Evolutionary conservation across 2,113 vertebrate species (phyloP), one percentile per base, ranked within the genome.

Genomic region (Potamarius usumacintae): DNA sequence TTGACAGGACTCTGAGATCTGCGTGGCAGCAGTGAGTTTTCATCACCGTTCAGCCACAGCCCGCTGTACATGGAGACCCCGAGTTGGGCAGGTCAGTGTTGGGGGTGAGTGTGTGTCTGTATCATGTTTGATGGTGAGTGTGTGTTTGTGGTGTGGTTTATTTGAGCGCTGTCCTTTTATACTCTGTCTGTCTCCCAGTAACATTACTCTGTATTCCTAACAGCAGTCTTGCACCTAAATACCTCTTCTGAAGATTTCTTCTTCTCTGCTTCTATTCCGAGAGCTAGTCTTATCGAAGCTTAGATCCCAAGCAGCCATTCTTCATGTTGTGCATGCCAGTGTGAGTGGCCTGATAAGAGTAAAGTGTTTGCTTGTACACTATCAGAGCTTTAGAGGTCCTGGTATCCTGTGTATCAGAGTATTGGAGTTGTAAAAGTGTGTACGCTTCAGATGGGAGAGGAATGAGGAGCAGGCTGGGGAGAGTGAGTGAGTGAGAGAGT

Each of bases 1-100:
- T 90, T 85, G 82, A 18, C 89, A 92, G 91, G 87, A 89, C 79
- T 87, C 86, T 71, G 78, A 89, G 72, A 78, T 63, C 58, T 79
- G 82, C 88, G 88, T 89, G 86, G 80, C 85, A 85, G 85, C 89
- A 87, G 90, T 89, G 87, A 90, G 87, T 65, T 6, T 63, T 86
- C 69, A 85, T 74, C 63, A 25, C 82, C 67, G 85, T 84, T 85
- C 83, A 85, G 83, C 76, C 87, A 88, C 79, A 88, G 87, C 62
- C 82, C 7, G 53, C 87, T 87, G 79, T 91, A 89, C 90, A 91
- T 91, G 90, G 90, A 91, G 90, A 91, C 89, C 89, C 89, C 87
- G 48, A 90, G 87, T 87, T 91, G 90, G 90, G 87, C 90, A 91
- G 90, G 89, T 90, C 10, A 89, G 88, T 87, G 65, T 81, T 67